Evolutionary conservation across 2,797 vertebrate species (phyloP).

Genomic region (Cynodonichthys magdalenae): DNA sequence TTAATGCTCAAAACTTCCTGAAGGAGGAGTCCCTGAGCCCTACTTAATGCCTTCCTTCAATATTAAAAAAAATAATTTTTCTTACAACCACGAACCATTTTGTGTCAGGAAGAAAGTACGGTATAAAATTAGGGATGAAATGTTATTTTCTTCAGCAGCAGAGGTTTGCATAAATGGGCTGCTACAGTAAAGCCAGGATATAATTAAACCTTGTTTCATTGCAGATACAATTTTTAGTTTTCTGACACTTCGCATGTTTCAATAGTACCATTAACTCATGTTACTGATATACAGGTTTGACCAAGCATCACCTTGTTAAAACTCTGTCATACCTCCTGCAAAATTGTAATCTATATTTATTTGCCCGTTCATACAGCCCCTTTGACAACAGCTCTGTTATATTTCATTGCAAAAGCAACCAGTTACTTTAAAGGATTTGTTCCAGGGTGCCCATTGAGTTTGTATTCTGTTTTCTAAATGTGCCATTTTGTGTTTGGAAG

Average conservation of each 20-base stretch:
- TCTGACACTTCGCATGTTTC: slow-evolving; percentile 18
- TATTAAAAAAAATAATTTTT: not conserved
- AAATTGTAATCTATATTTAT: slow-evolving; percentile 26
- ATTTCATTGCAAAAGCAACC: slow-evolving; percentile 20
- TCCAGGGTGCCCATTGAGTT: slow-evolving; percentile 37
- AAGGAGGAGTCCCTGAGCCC: not conserved
- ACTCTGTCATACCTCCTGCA: slow-evolving; percentile 22
- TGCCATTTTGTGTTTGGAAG: slow-evolving; percentile 59
- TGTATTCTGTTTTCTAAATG: slow-evolving; percentile 51
- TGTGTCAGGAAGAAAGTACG: slow-evolving; percentile 4
- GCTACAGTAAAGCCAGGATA: slow-evolving; percentile 5
- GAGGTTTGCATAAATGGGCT: slow-evolving; percentile 5
- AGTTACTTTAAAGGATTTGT: slow-evolving; percentile 50
- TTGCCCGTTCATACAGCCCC: slow-evolving; percentile 3
- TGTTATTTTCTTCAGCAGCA: slow-evolving; percentile 10
- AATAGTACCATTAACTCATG: slow-evolving; percentile 26
- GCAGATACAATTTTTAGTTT: slow-evolving; percentile 19
- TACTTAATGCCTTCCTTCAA: not conserved
- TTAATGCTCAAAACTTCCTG: not conserved
- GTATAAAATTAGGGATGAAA: slow-evolving; percentile 26
- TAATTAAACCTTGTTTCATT: slow-evolving; percentile 23
- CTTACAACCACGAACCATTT: slow-evolving; percentile 7
- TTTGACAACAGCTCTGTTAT: slow-evolving; percentile 20
- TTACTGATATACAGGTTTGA: slow-evolving; percentile 30
- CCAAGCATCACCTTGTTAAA: slow-evolving; percentile 3